A percentile compares a stretch with the other conserved stretches of the same genome.
Conservation (phyloP, 2,113 vertebrate genomes). For the Amia ocellicauda region DNA sequence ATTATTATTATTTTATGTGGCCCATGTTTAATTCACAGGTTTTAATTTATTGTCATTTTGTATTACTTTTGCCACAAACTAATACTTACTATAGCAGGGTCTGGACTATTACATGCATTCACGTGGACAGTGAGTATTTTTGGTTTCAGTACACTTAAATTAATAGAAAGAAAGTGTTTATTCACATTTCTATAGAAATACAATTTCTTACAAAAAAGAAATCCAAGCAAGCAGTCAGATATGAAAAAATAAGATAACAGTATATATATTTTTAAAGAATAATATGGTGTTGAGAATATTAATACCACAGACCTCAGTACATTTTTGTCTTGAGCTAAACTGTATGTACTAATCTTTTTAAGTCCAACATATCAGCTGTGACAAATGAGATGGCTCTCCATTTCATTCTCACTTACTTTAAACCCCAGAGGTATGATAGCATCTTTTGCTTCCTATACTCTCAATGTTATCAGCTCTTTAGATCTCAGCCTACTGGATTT, state of each 20-base stretch:
- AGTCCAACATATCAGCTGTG: conserved; percentile 10
- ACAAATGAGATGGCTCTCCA: conserved; percentile 6
- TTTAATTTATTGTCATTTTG: too few species aligned
- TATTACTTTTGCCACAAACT: too few species aligned
- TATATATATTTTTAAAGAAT: not conserved
- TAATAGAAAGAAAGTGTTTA: not conserved
- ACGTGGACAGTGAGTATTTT: too few species aligned
- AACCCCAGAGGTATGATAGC: not conserved
- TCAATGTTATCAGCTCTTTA: not conserved
- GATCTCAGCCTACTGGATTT: conserved; percentile 1
- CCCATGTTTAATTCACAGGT: too few species aligned
- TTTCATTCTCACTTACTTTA: conserved; percentile 6
- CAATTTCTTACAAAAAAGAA: too few species aligned
- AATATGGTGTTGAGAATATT: not conserved
- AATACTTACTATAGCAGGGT: too few species aligned
- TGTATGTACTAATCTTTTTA: conserved; percentile 5
- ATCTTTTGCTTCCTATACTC: not conserved
- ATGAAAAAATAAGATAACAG: too few species aligned
- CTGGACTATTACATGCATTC: too few species aligned
- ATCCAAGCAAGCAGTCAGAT: too few species aligned
- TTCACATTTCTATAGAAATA: not conserved
- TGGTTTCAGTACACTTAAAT: too few species aligned
- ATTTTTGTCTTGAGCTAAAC: conserved; percentile 1
- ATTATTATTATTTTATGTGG: not conserved
- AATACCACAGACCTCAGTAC: not conserved